Evolutionary conservation across 30 jellyfish, hydroid and myxozoan species (phyloP).

Genomic region (Morbakka virulenta): DNA sequence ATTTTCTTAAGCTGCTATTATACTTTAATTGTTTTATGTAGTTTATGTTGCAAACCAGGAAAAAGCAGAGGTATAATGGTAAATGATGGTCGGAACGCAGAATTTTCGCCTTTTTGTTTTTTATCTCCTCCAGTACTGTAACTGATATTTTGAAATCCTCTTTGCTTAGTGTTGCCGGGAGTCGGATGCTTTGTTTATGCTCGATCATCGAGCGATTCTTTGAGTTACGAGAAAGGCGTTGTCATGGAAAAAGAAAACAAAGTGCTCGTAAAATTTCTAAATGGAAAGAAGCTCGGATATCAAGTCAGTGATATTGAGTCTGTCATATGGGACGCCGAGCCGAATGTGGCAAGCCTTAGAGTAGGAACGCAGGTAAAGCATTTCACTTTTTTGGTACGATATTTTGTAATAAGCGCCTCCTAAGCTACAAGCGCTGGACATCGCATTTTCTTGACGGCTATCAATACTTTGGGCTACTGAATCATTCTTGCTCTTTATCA

Average conservation of each 20-base stretch:
- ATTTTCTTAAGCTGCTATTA: too few species aligned
- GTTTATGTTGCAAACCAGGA: too few species aligned
- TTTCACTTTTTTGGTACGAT: not conserved
- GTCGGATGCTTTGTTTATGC: conserved; percentile 80
- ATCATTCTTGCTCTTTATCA: too few species aligned
- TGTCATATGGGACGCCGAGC: conserved; percentile 83
- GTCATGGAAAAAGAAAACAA: conserved; percentile 57
- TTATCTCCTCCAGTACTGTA: not conserved
- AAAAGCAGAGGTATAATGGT: too few species aligned
- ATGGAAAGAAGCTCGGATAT: conserved; percentile 53
- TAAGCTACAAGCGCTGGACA: not conserved
- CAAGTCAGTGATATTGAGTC: conserved; percentile 58
- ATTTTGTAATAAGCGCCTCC: not conserved
- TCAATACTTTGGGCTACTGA: too few species aligned
- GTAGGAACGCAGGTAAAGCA: conserved; percentile 40
- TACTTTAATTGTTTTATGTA: too few species aligned
- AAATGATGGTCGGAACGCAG: too few species aligned
- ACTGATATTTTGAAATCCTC: not conserved
- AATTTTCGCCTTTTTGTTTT: not conserved
- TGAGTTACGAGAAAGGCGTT: conserved; percentile 70
- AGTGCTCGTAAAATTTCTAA: conserved; percentile 38
- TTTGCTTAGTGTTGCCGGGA: conserved; percentile 69
- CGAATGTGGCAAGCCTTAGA: conserved; percentile 46
- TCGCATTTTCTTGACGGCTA: too few species aligned
- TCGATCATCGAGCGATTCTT: conserved; percentile 47